Percentiles rank a stretch among this genome's conserved stretches.
phyloP scores from a whole-genome alignment of 2,113 vertebrate genomes.

The Tragelaphus strepsiceros region DNA sequence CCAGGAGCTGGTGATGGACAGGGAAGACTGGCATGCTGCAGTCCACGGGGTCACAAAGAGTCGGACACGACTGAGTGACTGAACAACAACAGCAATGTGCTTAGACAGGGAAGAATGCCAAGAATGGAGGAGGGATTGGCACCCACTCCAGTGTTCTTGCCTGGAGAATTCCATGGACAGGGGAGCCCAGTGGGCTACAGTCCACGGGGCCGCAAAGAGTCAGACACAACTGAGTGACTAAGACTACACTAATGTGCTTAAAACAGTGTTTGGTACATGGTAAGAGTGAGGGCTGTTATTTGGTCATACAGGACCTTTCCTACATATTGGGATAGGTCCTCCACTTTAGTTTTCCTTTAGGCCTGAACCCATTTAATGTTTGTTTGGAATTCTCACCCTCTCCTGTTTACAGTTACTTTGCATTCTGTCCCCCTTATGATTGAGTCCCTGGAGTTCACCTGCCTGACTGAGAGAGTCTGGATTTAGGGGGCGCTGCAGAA shows the following conservation, averaged over 20 bases:
- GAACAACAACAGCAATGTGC: neutral
- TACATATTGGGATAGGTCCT: neutral
- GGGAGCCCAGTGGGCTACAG: neutral
- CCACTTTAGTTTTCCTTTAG: neutral
- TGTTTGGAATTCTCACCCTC: neutral
- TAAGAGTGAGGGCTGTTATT: neutral
- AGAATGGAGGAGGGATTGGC: neutral
- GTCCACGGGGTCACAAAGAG: neutral
- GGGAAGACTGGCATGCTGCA: neutral
- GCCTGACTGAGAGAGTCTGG: neutral
- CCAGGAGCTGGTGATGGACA: neutral
- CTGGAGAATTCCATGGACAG: neutral
- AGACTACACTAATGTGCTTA: neutral
- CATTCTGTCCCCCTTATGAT: neutral
- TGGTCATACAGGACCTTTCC: neutral
- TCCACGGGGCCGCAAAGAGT: neutral
- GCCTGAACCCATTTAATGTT: neutral
- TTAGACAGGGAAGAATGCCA: neutral
- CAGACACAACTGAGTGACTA: neutral
- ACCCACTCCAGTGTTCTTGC: neutral
- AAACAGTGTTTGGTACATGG: neutral
- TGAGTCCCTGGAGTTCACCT: neutral
- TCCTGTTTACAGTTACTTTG: neutral
- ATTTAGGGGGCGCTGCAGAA: neutral
- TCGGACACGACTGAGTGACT: neutral